phyloP scores from a whole-genome alignment of 2,797 vertebrate species.

The Apodemus agrarius region DNA sequence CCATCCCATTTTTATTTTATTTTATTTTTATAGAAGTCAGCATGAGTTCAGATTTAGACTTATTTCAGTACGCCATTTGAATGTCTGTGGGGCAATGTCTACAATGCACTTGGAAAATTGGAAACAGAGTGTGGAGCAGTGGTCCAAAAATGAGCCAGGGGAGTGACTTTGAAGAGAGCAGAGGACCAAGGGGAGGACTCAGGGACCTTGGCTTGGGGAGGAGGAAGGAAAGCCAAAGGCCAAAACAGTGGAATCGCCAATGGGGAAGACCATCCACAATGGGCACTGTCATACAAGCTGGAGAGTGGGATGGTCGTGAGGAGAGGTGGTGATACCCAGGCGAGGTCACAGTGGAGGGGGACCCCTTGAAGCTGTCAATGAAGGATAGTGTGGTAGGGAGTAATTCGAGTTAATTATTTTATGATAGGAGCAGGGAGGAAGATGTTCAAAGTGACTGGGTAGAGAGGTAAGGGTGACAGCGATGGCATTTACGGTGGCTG shows the following conservation, averaged over 20 bases:
- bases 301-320: not conserved
- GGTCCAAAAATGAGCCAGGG: not conserved
- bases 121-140: not conserved
- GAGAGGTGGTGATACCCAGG: not conserved
- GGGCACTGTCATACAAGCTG: not conserved
- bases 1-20: not conserved
- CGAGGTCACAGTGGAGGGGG: not conserved
- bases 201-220: not conserved
- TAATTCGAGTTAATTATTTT: constrained; percentile 50
- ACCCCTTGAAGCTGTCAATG: constrained; percentile 28
- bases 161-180: not conserved
- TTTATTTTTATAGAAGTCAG: not conserved
- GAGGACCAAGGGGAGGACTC: not conserved
- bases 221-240: not conserved
- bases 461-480: not conserved
- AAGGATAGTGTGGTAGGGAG: not conserved
- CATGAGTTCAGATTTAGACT: not conserved
- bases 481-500: not conserved
- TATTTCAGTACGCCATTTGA: not conserved
- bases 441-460: not conserved
- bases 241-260: not conserved
- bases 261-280: not conserved
- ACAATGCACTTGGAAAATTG: not conserved
- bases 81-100: not conserved
- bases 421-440: constrained; percentile 26